phyloP scores from a whole-genome alignment of 2,113 vertebrate species.

The Chunga burmeisteri region DNA sequence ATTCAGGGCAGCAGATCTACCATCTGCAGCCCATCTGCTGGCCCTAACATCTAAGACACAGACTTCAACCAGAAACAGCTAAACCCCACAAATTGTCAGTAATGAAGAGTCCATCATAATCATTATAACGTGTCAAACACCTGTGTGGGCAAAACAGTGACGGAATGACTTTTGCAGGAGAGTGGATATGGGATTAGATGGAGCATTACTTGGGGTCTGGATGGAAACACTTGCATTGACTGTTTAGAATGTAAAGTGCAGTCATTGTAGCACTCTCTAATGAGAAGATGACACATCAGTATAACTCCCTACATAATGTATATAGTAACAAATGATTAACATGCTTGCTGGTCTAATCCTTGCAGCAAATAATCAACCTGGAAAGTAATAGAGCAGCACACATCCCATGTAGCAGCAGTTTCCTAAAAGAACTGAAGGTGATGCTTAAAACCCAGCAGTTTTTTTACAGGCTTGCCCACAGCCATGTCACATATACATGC shows the following conservation, averaged over 20 bases:
- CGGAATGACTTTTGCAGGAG: background rate
- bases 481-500: background rate
- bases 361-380: background rate
- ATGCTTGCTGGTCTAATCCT: background rate
- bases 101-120: slow-evolving; percentile 38
- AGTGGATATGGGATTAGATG: background rate
- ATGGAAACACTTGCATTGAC: background rate
- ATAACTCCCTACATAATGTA: background rate
- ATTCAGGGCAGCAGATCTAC: slow-evolving; percentile 30
- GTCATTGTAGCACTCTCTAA: background rate
- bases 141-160: background rate
- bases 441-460: background rate
- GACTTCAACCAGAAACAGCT: background rate
- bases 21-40: slow-evolving; percentile 43
- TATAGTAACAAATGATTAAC: background rate
- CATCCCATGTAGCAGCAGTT: background rate
- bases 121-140: background rate
- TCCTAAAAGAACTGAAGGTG: background rate
- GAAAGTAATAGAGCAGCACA: background rate
- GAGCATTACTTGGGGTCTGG: background rate
- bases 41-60: background rate
- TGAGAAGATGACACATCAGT: background rate
- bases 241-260: background rate
- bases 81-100: slow-evolving; percentile 20
- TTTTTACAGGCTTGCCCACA: background rate